Base-by-base conservation (phyloP, 2,888 invertebrate genomes). In the Idaea dimidiata region DNA sequence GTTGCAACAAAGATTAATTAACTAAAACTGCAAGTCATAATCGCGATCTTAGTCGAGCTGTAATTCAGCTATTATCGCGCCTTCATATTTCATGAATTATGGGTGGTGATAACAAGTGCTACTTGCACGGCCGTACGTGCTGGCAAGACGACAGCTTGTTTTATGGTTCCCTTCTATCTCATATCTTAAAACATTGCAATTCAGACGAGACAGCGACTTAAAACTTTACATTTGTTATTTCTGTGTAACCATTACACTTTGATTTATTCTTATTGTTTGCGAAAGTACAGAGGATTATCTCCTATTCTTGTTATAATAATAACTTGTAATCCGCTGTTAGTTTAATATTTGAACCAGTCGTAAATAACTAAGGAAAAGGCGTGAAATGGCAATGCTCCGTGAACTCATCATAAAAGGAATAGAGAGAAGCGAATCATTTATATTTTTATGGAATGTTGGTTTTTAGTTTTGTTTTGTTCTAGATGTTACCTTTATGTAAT, bases 161-260 rank as follows among this genome's bases (percentile, higher is more conserved):
- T 89, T 89, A 89, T 88, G 83, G 83, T 73, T 74, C 69, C 71
- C 67, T 75, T 70, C 78, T 89, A 89, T 89, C 89, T 79, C 77
- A 73, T 83, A 88, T 89, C 89, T 82, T 82, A 81, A 80, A 78
- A 78, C 59, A 68, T 70, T 56, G 69, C 32, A 58, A 56, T 16
- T 14, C 14, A 56, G 18, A 56, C 14, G 18, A 17, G 18, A 17
- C 18, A 17, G 56, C 56, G 18, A 56, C 14, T 56, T 56, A 5
- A 56, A 54, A 17, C 17, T 54, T 14, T 54, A 10, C n/a, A 5
- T 53, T 53, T 53, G 16, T 55, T 16, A 55, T 55, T 55, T 2
- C 16, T 53, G n/a, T n/a, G 4, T 53, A 53, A 53, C 53, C n/a
- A 53, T 16, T n/a, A n/a, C 53, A 53, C n/a, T 53, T 53, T 53